These are phyloP conservation scores for Calyptommatus sinebrachiatus DNA, from an alignment of 2,113 vertebrate species.

Conservation along the genomic window DNA sequence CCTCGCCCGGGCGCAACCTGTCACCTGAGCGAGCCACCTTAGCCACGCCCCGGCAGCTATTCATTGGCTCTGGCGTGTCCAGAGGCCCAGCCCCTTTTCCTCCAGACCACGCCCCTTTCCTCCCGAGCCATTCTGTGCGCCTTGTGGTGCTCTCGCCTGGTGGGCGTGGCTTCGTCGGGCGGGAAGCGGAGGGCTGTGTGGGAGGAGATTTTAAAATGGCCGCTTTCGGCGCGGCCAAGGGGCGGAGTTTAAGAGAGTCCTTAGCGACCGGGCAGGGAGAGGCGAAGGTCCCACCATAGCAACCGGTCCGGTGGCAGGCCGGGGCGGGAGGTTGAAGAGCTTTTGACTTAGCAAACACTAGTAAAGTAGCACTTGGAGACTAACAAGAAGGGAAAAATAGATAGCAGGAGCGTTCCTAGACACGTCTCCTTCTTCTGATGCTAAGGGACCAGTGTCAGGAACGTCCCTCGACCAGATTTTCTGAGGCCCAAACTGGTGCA, in stretches of 20 bases:
- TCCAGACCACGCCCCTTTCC: fast-evolving
- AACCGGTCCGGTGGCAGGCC: no score
- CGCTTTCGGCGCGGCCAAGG: slow-evolving; percentile 9
- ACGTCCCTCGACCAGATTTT: no score
- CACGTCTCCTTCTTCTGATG: no score
- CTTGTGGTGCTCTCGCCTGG: not conserved
- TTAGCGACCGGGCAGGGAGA: not conserved
- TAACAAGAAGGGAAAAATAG: no score
- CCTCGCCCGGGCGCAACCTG: not conserved
- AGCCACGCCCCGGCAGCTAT: not conserved
- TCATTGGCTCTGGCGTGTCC: not conserved
- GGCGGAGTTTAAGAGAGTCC: not conserved
- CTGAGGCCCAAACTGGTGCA: no score
- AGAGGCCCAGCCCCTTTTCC: not conserved
- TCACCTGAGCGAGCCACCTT: slow-evolving; percentile 5
- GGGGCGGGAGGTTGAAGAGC: not conserved
- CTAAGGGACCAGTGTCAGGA: no score
- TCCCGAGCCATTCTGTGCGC: fast-evolving
- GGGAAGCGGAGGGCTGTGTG: not conserved
- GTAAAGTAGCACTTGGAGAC: no score
- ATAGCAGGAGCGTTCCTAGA: no score
- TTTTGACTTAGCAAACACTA: no score
- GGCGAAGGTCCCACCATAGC: not conserved
- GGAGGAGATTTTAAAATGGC: slow-evolving; percentile 26
- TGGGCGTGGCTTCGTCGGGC: not conserved